phyloP scores from a whole-genome alignment of 2,113 vertebrate species.

The Albula glossodonta region DNA sequence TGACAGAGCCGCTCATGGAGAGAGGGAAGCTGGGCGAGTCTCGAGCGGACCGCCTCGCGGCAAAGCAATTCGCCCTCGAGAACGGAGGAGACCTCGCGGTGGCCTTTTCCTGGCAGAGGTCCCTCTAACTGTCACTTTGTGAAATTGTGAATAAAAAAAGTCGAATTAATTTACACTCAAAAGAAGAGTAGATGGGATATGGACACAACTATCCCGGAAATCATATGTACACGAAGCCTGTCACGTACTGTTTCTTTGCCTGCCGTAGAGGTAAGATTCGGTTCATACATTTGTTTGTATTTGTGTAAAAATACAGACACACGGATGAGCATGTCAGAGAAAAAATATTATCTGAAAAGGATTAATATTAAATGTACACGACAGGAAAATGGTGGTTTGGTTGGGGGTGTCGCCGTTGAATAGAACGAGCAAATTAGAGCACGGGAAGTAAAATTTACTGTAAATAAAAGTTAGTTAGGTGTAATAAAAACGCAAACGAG shows the following conservation, averaged over 20 bases:
- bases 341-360: no score
- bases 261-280: slow-evolving; percentile 34
- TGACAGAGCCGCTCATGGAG: slow-evolving; percentile 54
- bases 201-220: slow-evolving; percentile 63
- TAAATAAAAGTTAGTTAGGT: background rate
- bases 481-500: background rate
- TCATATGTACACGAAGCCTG: slow-evolving; percentile 60
- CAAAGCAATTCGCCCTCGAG: background rate
- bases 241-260: slow-evolving; percentile 65
- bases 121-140: background rate
- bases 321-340: background rate
- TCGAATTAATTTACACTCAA: slow-evolving; percentile 8
- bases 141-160: background rate
- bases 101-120: background rate
- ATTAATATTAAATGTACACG: background rate
- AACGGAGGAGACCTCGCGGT: background rate
- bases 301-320: background rate
- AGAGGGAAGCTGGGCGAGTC: slow-evolving; percentile 22
- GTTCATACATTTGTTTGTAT: background rate
- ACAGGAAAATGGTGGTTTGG: slow-evolving; percentile 27
- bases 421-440: background rate
- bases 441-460: background rate
- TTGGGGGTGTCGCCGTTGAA: background rate
- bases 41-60: slow-evolving; percentile 2
- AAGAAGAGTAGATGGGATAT: slow-evolving; percentile 38